A percentile compares a stretch with the other conserved stretches of the same genome.
Conservation (phyloP, 2,797 vertebrate species). For the Paguma larvata region DNA sequence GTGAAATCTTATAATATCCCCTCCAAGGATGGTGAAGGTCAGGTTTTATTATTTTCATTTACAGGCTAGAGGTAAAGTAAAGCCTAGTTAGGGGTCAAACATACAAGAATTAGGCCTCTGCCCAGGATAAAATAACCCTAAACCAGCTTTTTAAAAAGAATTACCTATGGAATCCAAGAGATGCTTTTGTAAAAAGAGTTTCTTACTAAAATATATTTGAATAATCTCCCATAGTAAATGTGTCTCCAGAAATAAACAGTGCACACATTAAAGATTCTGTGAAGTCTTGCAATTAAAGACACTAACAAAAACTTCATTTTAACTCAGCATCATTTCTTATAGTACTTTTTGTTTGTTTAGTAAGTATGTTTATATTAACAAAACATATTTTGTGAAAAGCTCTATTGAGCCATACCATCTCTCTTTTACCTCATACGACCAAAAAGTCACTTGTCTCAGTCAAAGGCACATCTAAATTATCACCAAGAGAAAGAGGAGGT, state of each 20-base stretch:
- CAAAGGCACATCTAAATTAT: neutral
- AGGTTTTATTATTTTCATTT: constrained; percentile 55
- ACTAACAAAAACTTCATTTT: neutral
- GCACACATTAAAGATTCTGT: neutral
- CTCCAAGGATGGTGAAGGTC: neutral
- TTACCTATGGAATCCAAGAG: neutral
- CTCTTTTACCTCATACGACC: neutral
- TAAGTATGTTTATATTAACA: neutral
- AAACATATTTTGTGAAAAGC: neutral
- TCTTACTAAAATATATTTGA: constrained; percentile 10
- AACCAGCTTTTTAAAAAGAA: constrained; percentile 7
- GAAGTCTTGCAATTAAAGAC: constrained; percentile 42
- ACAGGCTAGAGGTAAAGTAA: neutral
- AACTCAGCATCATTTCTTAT: neutral
- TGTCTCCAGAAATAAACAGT: constrained; percentile 3
- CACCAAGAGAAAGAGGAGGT: neutral
- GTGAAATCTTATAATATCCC: constrained; percentile 16
- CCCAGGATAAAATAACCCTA: neutral
- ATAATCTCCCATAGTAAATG: neutral
- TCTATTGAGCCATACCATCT: neutral
- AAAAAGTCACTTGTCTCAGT: neutral
- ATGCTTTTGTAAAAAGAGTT: neutral
- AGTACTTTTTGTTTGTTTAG: neutral
- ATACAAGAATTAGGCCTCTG: neutral
- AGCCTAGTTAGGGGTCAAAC: constrained; percentile 11